Evolutionary conservation across 37 sponge, comb jelly and placozoan species (phyloP).

Genomic region (Halichondria panicea): DNA sequence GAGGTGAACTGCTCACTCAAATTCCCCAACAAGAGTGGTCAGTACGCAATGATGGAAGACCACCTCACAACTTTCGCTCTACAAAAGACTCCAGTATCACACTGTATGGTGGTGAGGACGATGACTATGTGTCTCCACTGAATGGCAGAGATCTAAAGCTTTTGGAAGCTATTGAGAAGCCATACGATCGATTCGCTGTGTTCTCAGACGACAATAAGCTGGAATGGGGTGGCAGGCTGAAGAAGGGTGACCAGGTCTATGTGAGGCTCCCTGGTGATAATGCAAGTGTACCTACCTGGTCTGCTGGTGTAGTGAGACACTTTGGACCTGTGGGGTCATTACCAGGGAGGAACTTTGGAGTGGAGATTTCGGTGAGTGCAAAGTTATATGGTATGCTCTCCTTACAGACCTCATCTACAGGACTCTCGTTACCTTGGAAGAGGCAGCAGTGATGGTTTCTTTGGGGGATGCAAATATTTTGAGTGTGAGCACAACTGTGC

Average conservation of each 20-base stretch:
- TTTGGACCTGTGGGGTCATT: constrained; percentile 16
- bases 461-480: constrained; percentile 43
- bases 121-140: constrained; percentile 46
- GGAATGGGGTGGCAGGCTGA: constrained; percentile 25
- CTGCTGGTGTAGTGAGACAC: constrained; percentile 27
- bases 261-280: constrained; percentile 6
- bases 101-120: neutral
- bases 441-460: constrained; percentile 52
- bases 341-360: constrained; percentile 65
- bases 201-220: constrained; percentile 1
- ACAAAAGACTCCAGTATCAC: constrained; percentile 10
- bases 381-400: neutral
- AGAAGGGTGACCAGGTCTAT: constrained; percentile 25
- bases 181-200: neutral
- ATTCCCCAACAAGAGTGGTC: neutral
- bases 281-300: neutral
- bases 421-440: constrained; percentile 11
- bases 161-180: constrained; percentile 11
- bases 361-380: constrained; percentile 61
- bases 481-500: constrained; percentile 44
- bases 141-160: neutral
- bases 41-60: constrained; percentile 8
- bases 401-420: constrained; percentile 1
- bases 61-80: constrained; percentile 5
- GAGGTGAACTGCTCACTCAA: constrained; percentile 32